Evolutionary conservation across 2,888 invertebrate species (phyloP), one percentile per base, ranked within the genome.

Genomic region (Eubasilissa splendida): DNA sequence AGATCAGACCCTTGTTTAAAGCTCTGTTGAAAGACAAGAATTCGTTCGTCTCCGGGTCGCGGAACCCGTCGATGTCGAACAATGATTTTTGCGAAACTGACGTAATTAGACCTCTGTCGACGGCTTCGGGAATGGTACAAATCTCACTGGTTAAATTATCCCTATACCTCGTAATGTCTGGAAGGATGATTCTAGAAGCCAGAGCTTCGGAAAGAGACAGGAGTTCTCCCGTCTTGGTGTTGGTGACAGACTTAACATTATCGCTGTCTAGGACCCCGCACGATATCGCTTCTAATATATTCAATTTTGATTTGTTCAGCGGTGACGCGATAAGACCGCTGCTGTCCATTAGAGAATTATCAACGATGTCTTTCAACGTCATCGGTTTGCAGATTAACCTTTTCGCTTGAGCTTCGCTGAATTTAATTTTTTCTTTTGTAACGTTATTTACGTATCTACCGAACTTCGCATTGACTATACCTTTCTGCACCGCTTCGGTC

Each of bases 11-110:
- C 86, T 94, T 95, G 80, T 94, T 92, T 83, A 95, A 89, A 59
- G 97, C 96, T 82, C 93, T 91, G 88, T 96, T 97, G 85, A 97
- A 95, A 84, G 96, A 96, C 85, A 97, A 92, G 86, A 94, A 95
- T 86, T 96, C 95, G 58, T 93, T 94, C 74, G 95, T 95, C 85
- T 94, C 92, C 0, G 95, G 94, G 88, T 96, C 96, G 86, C 94
- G 95, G 86, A 97, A 96, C 78, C 96, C 97, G 85, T 97, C 97
- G 82, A 98, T 96, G 87, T 97, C 96, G 87, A 98, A 98, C 85
- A 98, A 95, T 2, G 96, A 96, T 87, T 95, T 95, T 87, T 96
- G 95, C 5, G 95, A 93, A 31, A 97, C 95, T 1, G 97, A 96
- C 50, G 95, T 95, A 80, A 99, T 95, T 68, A 97, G 92, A 84